Evolutionary conservation across 2,888 invertebrate genomes (phyloP).

Genomic region (Fissipunctia ypsillon): DNA sequence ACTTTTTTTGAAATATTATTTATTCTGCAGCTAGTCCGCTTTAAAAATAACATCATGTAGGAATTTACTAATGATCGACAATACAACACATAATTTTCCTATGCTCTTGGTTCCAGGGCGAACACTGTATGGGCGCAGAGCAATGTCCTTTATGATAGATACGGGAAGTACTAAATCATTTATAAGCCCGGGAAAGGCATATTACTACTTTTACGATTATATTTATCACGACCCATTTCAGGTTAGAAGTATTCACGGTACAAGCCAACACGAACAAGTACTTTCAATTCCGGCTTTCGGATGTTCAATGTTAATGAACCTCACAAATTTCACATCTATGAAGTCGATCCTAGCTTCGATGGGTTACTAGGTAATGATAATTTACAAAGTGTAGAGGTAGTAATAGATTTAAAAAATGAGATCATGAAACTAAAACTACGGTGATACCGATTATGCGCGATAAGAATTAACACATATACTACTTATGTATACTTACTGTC

Average conservation of each 20-base stretch:
- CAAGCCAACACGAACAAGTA: background rate
- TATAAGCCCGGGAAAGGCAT: background rate
- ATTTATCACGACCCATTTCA: background rate
- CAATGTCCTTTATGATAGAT: no score
- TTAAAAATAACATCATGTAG: no score
- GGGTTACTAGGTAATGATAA: background rate
- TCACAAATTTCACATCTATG: background rate
- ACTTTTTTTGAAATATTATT: no score
- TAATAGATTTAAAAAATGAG: background rate
- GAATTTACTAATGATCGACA: no score
- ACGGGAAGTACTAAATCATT: background rate
- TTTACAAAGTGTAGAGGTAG: no score
- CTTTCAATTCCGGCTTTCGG: background rate
- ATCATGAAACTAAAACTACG: conserved; percentile 2
- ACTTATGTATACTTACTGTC: no score
- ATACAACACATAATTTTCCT: no score
- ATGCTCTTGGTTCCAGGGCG: no score
- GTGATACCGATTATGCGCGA: conserved; percentile 3
- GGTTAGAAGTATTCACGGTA: background rate
- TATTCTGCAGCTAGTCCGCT: no score
- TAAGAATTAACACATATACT: background rate
- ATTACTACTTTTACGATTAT: background rate
- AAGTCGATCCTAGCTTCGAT: background rate
- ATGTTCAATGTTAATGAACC: background rate
- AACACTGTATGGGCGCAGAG: no score